phyloP scores from a whole-genome alignment of 1,140 invertebrate genomes.

The Heliconius melpomene region DNA sequence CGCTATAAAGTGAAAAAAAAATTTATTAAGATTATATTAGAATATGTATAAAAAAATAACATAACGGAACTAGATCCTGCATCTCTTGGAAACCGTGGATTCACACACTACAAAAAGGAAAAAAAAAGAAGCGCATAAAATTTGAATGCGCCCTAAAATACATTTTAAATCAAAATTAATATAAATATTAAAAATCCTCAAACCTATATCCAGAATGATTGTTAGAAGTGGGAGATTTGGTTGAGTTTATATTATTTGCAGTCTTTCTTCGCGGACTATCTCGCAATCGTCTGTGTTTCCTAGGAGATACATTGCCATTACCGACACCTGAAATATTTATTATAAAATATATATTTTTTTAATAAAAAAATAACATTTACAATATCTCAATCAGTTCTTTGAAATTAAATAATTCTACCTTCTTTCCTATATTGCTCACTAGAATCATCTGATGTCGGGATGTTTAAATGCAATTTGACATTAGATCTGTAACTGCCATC shows the following conservation, averaged over 20 bases:
- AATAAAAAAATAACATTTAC: not conserved
- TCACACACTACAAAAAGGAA: too few relatives aligned
- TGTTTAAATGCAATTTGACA: constrained; percentile 79
- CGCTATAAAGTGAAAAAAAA: not conserved
- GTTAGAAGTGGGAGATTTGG: constrained; percentile 77
- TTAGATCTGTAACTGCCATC: constrained; percentile 69
- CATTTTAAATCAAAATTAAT: not conserved
- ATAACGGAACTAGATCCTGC: too few relatives aligned
- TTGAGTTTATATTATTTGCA: constrained; percentile 65
- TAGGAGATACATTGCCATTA: constrained; percentile 78
- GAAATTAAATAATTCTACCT: constrained; percentile 44
- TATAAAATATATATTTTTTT: not conserved
- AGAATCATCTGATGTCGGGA: constrained; percentile 86
- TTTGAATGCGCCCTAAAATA: too few relatives aligned
- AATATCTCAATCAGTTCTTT: too few relatives aligned
- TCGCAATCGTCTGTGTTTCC: constrained; percentile 83
- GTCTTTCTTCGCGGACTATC: constrained; percentile 86
- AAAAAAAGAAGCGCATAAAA: too few relatives aligned
- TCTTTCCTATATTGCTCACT: constrained; percentile 81
- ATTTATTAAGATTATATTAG: not conserved
- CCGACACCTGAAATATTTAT: constrained; percentile 49
- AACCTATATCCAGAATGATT: constrained; percentile 68
- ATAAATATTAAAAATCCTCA: not conserved
- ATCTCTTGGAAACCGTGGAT: too few relatives aligned
- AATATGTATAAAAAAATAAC: not conserved